These are phyloP conservation scores for Dynastes maya DNA, from an alignment of 2,888 invertebrate genomes.

Conservation along the genomic window DNA sequence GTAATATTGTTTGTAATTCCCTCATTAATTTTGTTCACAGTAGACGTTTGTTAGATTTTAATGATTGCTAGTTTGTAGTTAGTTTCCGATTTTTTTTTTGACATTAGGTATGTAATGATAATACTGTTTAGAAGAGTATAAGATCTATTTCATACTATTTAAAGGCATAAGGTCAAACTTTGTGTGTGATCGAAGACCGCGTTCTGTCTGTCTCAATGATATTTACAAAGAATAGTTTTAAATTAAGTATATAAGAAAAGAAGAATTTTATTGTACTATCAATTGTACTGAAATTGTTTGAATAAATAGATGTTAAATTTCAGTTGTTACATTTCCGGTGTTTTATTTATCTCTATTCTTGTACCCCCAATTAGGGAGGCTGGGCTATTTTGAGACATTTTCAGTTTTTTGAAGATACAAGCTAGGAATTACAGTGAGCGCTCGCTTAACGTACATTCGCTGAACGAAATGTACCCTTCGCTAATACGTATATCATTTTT, in stretches of 20 bases:
- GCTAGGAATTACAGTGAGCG: no score
- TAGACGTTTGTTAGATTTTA: conserved; percentile 49
- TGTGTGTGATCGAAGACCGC: conserved; percentile 45
- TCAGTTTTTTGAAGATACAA: no score
- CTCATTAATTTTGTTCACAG: not conserved
- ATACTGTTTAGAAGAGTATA: conserved; percentile 38
- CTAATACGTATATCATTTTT: no score
- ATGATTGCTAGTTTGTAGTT: conserved; percentile 35
- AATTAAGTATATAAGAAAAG: conserved; percentile 48
- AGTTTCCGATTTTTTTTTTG: conserved; percentile 44
- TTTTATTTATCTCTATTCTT: conserved; percentile 39
- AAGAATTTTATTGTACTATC: conserved; percentile 53
- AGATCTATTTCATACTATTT: conserved; percentile 43
- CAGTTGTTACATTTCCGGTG: conserved; percentile 54
- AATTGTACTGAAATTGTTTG: conserved; percentile 54
- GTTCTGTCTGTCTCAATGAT: conserved; percentile 40
- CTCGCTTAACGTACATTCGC: no score
- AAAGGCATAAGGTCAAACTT: conserved; percentile 30
- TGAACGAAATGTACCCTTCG: no score
- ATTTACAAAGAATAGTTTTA: no score
- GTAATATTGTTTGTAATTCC: conserved; percentile 11
- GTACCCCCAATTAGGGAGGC: no score
- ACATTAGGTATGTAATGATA: conserved; percentile 29
- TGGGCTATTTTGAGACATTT: no score
- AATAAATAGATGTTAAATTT: conserved; percentile 58